phyloP scores from a whole-genome alignment of 2,888 invertebrate species.

The Tanypteryx hageni region DNA sequence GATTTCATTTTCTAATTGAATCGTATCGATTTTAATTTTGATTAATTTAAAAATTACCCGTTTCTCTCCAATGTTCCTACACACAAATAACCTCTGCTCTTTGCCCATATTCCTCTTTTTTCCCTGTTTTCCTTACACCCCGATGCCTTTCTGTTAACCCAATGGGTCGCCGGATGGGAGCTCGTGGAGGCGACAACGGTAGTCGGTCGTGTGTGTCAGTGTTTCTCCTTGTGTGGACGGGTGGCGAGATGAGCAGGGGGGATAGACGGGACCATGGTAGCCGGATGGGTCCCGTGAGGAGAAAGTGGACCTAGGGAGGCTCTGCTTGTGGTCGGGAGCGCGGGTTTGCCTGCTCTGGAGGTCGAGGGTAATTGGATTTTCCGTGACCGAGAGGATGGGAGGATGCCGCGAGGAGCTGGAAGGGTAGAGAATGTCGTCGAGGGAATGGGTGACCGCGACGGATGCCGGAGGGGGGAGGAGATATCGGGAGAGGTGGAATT shows the following conservation, averaged over 20 bases:
- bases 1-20: too few relatives aligned
- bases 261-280: not conserved
- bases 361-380: slow-evolving; percentile 63
- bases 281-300: slow-evolving; percentile 39
- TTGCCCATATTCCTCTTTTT: not conserved
- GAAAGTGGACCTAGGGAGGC: slow-evolving; percentile 53
- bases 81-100: too few relatives aligned
- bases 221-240: not conserved
- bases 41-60: too few relatives aligned
- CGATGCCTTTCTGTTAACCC: slow-evolving; percentile 51
- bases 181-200: too few relatives aligned
- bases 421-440: not conserved
- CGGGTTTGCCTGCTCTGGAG: slow-evolving; percentile 41
- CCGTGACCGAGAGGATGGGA: slow-evolving; percentile 27
- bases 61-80: too few relatives aligned
- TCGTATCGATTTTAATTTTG: too few relatives aligned
- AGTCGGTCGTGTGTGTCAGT: too few relatives aligned
- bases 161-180: not conserved
- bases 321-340: slow-evolving; percentile 49
- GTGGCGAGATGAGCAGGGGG: not conserved
- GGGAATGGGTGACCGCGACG: slow-evolving; percentile 47
- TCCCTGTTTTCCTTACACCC: not conserved
- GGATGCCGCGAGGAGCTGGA: not conserved
- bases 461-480: slow-evolving; percentile 32
- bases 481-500: not conserved